These are phyloP conservation scores for Cataglyphis livida DNA, from an alignment of 2,888 invertebrate genomes.

Conservation along the genomic window DNA sequence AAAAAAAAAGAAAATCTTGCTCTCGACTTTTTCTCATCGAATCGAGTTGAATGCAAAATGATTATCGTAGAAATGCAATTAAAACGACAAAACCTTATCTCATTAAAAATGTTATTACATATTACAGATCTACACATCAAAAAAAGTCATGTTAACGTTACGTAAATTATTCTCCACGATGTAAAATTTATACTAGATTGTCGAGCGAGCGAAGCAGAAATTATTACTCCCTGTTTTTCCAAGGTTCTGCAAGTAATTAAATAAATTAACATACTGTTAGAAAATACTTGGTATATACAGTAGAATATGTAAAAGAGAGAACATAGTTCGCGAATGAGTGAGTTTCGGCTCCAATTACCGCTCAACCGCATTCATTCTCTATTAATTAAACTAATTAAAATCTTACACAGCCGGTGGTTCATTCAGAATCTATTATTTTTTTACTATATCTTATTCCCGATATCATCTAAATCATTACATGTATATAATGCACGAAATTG, in stretches of 20 bases:
- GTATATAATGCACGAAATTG: background rate
- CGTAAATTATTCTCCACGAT: slow-evolving; percentile 13
- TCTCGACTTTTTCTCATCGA: background rate
- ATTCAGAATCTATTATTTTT: background rate
- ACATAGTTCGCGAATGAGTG: background rate
- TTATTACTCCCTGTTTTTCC: slow-evolving; percentile 26
- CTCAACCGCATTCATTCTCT: background rate
- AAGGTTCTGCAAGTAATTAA: slow-evolving; percentile 30
- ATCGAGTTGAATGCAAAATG: background rate
- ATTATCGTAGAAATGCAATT: background rate
- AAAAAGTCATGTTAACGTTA: slow-evolving; percentile 18
- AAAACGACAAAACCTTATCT: background rate
- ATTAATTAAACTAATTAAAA: slow-evolving; percentile 51
- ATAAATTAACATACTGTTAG: slow-evolving; percentile 36
- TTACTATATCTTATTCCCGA: background rate
- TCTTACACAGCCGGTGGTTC: background rate
- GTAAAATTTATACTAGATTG: slow-evolving; percentile 27
- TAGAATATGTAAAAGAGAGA: background rate
- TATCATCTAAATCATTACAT: background rate
- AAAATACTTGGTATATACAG: slow-evolving; percentile 15
- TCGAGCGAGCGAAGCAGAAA: slow-evolving; percentile 12
- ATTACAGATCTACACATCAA: background rate
- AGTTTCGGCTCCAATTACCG: slow-evolving; percentile 12
- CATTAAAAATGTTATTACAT: background rate
- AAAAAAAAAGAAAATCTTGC: background rate